Evolutionary conservation across 2,888 invertebrate genomes (phyloP).

Genomic region (Dryadula phaetusa): DNA sequence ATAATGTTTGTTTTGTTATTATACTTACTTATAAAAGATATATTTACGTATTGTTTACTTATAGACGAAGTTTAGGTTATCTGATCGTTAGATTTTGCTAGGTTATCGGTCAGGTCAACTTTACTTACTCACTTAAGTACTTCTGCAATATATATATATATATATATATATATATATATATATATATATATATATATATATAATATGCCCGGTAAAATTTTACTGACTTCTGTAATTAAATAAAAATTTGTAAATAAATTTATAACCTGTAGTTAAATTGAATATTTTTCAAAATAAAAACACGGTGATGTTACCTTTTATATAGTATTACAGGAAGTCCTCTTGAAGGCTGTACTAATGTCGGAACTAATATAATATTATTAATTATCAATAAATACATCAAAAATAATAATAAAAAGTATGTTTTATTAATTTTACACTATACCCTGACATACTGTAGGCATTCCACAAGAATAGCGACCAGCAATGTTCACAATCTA

Average conservation of each 20-base stretch:
- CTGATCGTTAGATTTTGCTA: not conserved
- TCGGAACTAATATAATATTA: not conserved
- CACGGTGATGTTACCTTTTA: not conserved
- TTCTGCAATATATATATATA: not conserved
- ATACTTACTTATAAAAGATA: not conserved
- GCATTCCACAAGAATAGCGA: not conserved
- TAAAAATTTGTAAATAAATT: too few relatives aligned
- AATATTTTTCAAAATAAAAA: not conserved
- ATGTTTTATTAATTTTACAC: not conserved
- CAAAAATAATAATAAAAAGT: not conserved
- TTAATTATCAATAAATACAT: not conserved
- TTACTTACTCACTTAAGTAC: not conserved
- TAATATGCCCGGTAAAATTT: too few relatives aligned
- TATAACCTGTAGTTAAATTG: too few relatives aligned
- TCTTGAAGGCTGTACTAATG: not conserved
- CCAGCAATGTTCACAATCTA: not conserved
- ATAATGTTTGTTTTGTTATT: too few relatives aligned
- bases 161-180: too few relatives aligned
- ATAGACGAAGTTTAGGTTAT: not conserved
- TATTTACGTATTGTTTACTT: not conserved
- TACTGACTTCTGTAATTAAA: too few relatives aligned
- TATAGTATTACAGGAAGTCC: not conserved
- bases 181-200: too few relatives aligned
- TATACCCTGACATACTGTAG: not conserved
- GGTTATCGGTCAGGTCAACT: not conserved